Evolutionary conservation across 2,113 vertebrate species (phyloP).

Genomic region (Tyto alba): DNA sequence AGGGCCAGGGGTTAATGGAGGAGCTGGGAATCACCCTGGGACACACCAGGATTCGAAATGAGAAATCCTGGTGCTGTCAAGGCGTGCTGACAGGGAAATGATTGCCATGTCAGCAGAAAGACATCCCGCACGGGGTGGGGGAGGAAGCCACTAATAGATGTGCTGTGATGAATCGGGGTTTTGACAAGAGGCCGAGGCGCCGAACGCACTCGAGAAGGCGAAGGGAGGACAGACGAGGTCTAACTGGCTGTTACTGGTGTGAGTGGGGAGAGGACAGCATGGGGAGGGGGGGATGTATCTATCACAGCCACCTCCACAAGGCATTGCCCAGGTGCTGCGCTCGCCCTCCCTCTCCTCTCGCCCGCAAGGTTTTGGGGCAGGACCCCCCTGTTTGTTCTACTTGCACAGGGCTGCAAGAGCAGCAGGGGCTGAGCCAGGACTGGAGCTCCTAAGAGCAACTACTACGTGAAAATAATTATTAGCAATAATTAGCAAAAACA

Average conservation of each 20-base stretch:
- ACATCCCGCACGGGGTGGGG: neutral
- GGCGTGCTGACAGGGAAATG: neutral
- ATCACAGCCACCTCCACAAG: rapidly evolving
- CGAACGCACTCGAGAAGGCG: rapidly evolving
- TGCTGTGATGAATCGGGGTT: neutral
- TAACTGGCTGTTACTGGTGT: neutral
- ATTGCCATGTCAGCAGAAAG: neutral
- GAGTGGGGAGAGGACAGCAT: neutral
- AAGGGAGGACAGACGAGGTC: neutral
- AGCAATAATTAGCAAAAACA: neutral
- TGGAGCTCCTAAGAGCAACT: neutral
- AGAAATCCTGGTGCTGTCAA: slow-evolving; percentile 23
- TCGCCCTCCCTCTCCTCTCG: neutral
- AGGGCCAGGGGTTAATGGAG: slow-evolving; percentile 32
- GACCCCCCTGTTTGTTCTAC: neutral
- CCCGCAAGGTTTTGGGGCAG: neutral
- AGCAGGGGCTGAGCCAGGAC: neutral
- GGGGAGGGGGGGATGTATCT: too few species aligned
- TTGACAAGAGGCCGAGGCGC: neutral
- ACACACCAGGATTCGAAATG: neutral
- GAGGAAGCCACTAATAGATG: neutral
- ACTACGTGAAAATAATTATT: neutral
- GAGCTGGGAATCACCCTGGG: neutral
- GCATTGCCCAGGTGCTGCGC: neutral
- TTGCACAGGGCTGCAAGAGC: neutral